Evolutionary conservation across 1,140 invertebrate genomes (phyloP), one percentile per base, ranked within the genome.

Genomic region (Leptonema lineaticorne): DNA sequence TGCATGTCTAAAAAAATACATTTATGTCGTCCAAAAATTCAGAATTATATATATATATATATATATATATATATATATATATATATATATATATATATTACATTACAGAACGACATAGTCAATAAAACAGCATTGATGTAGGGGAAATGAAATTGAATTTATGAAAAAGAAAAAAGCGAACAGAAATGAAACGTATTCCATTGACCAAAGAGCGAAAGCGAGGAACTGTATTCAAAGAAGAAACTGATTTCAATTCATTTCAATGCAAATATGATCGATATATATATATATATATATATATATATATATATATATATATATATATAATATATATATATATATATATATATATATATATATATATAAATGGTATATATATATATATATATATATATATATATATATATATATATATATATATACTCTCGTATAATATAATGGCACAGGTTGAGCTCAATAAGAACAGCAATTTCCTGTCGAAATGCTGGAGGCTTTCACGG

Each of bases 381-480:
- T n/a, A n/a, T n/a, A n/a, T n/a, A n/a, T n/a, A n/a, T n/a, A n/a
- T n/a, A n/a, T n/a, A n/a, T n/a, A n/a, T n/a, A n/a, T n/a, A n/a
- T n/a, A n/a, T n/a, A n/a, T n/a, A n/a, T n/a, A n/a, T n/a, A n/a
- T n/a, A n/a, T n/a, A n/a, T n/a, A n/a, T n/a, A n/a, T n/a, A 33
- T 5, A 33, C 5, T 5, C 30, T 11, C 30, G 30, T 33, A 33
- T 11, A 33, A 33, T 5, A 6, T 5, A 6, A 33, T 11, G 11
- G 30, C 11, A 11, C 11, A 4, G 11, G 37, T 2, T 9, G 20
- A 9, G 20, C 24, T 24, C 16, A 16, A 4, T 20, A 22, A 20
- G 46, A 50, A 26, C 22, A 7, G 20, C 50, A 53, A 53, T 53
- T 53, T 53, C 50, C 50, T 53, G 24, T 24, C 7, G 18, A 53